Conservation (phyloP, 2,888 invertebrate species). For the Epinotia nisella region DNA sequence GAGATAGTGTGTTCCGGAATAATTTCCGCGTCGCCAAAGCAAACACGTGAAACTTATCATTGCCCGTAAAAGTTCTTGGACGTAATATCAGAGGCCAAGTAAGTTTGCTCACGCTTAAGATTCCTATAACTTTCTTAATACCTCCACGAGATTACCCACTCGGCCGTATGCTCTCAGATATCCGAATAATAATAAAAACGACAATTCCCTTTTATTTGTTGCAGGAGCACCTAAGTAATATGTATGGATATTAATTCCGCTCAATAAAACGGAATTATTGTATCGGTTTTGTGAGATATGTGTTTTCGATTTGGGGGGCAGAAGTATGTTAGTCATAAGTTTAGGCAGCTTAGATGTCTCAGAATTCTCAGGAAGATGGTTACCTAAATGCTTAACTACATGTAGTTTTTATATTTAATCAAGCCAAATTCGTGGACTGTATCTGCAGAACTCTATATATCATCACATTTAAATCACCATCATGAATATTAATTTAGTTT, state of each 20-base stretch:
- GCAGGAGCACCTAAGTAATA: conserved; percentile 65
- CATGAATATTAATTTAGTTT: too few relatives aligned
- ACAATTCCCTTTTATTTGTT: conserved; percentile 77
- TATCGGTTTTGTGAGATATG: conserved; percentile 50
- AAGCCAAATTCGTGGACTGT: background rate
- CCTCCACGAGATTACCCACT: conserved; percentile 73
- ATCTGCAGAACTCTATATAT: too few relatives aligned
- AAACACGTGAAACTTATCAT: conserved; percentile 70
- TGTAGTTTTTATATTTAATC: background rate
- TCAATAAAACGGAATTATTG: conserved; percentile 73
- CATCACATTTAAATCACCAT: too few relatives aligned
- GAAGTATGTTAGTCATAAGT: conserved; percentile 12
- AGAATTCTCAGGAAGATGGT: background rate
- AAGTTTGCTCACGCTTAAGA: conserved; percentile 71
- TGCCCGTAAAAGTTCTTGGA: conserved; percentile 70
- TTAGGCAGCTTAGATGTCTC: background rate
- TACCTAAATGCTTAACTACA: background rate
- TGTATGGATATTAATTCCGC: conserved; percentile 78
- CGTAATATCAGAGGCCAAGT: conserved; percentile 75
- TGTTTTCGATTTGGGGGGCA: conserved; percentile 49
- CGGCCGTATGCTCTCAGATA: conserved; percentile 69
- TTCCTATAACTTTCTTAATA: conserved; percentile 82
- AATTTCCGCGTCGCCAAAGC: conserved; percentile 42
- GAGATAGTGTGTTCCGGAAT: conserved; percentile 39
- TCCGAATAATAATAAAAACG: conserved; percentile 77